These are phyloP conservation scores for Pseudolaguvia tuberculata DNA, from an alignment of 2,113 vertebrate genomes.

Conservation along the genomic window DNA sequence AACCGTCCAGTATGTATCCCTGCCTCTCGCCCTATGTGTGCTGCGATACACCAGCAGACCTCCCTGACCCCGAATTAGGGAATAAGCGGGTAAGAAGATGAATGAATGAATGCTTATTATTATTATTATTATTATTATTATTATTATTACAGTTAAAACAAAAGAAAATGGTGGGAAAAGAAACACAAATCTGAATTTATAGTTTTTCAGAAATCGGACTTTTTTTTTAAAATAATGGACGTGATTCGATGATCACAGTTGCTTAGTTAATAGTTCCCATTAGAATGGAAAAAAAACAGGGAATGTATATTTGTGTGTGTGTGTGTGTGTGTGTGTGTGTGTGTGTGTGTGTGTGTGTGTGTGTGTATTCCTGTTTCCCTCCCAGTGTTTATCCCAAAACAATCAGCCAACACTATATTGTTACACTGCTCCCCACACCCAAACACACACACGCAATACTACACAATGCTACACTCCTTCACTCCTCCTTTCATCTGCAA, in stretches of 20 bases:
- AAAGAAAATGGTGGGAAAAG: neutral
- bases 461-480: slow-evolving; percentile 22
- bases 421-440: slow-evolving; percentile 29
- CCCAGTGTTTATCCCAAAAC: slow-evolving; percentile 32
- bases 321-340: slow-evolving; percentile 4
- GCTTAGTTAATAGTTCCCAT: neutral
- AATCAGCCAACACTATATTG: slow-evolving; percentile 23
- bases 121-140: too few relatives aligned
- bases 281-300: neutral
- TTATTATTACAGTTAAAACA: slow-evolving; percentile 38
- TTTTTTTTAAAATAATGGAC: neutral
- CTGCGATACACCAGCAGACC: too few relatives aligned
- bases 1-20: too few relatives aligned
- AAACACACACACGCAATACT: slow-evolving; percentile 29
- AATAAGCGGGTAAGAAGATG: too few relatives aligned
- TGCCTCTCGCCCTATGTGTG: too few relatives aligned
- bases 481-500: slow-evolving; percentile 42
- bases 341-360: neutral
- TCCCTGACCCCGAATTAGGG: too few relatives aligned
- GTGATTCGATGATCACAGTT: neutral
- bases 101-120: too few relatives aligned
- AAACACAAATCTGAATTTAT: neutral
- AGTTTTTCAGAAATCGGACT: neutral
- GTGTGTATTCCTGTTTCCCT: slow-evolving; percentile 12
- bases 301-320: neutral